phyloP scores from a whole-genome alignment of 2,113 vertebrate species.

The Aramus guarauna region DNA sequence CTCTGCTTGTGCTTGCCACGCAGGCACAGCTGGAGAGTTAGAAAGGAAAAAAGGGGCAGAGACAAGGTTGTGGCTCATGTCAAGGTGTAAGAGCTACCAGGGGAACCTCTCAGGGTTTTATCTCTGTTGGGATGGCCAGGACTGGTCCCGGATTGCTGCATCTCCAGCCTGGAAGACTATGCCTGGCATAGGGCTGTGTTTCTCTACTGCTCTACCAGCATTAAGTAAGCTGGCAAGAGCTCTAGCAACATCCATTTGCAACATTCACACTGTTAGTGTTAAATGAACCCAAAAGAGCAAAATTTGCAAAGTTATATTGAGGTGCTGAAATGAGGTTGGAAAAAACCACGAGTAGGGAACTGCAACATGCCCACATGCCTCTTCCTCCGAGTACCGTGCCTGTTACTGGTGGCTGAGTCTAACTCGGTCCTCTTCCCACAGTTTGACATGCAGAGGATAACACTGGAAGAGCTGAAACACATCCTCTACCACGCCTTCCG shows the following conservation, averaged over 20 bases:
- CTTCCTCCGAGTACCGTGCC: not conserved
- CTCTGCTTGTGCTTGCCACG: not conserved
- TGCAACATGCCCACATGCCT: not conserved
- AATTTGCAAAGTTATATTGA: not conserved
- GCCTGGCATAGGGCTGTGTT: not conserved
- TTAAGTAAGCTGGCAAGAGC: not conserved
- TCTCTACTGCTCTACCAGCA: not conserved
- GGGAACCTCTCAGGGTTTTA: not conserved
- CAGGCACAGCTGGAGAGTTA: not conserved
- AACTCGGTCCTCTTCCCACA: constrained; percentile 61
- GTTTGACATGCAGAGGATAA: constrained; percentile 99
- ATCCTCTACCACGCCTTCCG: constrained; percentile 97
- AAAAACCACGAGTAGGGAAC: fast-evolving
- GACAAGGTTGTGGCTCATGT: not conserved
- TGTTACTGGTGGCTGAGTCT: not conserved
- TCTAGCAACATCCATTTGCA: not conserved
- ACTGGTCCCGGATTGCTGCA: not conserved
- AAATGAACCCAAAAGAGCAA: not conserved
- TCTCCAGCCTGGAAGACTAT: not conserved
- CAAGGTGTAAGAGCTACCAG: not conserved
- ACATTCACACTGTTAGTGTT: not conserved
- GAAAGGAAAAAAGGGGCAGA: not conserved
- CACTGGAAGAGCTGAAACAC: constrained; percentile 96
- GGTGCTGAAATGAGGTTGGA: not conserved
- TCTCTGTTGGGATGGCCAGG: not conserved